These are phyloP conservation scores for Xiphophorus hellerii DNA, from an alignment of 2,113 vertebrate species.

Conservation along the genomic window DNA sequence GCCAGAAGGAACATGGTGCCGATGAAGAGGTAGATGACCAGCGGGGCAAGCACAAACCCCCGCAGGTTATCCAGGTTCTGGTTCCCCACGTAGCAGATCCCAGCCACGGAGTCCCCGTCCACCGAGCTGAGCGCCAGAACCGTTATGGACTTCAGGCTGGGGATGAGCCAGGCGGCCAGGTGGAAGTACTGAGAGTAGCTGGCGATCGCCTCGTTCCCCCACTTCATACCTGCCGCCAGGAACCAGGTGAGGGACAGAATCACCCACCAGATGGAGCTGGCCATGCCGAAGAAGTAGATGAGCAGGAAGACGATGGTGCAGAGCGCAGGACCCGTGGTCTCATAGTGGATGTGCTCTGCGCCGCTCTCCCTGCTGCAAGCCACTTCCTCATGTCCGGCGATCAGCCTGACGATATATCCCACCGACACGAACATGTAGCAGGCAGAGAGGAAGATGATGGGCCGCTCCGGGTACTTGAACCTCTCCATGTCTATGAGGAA, in stretches of 20 bases:
- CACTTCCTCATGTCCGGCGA: conserved; percentile 89
- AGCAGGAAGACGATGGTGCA: conserved; percentile 94
- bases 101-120: conserved; percentile 92
- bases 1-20: conserved; percentile 95
- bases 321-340: conserved; percentile 90
- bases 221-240: conserved; percentile 90
- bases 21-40: conserved; percentile 93
- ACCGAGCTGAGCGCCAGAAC: conserved; percentile 92
- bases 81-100: conserved; percentile 95
- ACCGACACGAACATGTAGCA: conserved; percentile 92
- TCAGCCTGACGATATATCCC: conserved; percentile 88
- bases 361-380: conserved; percentile 84
- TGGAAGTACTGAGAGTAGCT: conserved; percentile 94
- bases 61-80: conserved; percentile 92
- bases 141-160: conserved; percentile 91
- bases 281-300: conserved; percentile 92
- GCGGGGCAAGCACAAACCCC: conserved; percentile 91
- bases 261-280: conserved; percentile 93
- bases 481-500: conserved; percentile 93
- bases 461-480: conserved; percentile 92
- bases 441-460: conserved; percentile 93
- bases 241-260: conserved; percentile 92
- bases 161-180: conserved; percentile 93
- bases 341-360: conserved; percentile 84
- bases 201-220: conserved; percentile 91